These are phyloP conservation scores for Leptobrachium leishanense DNA, from an alignment of 2,113 vertebrate species.

Conservation along the genomic window DNA sequence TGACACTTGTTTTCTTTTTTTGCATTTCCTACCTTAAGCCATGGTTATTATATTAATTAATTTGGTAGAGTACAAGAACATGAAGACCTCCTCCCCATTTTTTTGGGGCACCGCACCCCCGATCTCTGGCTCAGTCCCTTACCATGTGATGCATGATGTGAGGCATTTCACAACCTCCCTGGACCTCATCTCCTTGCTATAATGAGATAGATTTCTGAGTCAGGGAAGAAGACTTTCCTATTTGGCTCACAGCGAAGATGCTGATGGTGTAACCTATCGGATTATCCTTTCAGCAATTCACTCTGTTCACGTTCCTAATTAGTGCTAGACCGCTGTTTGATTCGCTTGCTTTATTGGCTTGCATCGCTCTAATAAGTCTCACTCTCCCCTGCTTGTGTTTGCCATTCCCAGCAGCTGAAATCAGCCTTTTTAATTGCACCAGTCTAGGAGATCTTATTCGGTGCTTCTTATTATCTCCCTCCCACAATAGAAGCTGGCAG, in stretches of 20 bases:
- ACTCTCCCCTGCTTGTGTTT: constrained; percentile 42
- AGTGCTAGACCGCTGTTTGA: constrained; percentile 48
- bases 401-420: constrained; percentile 44
- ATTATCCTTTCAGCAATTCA: constrained; percentile 48
- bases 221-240: constrained; percentile 42
- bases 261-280: constrained; percentile 45
- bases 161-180: constrained; percentile 2
- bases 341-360: constrained; percentile 42
- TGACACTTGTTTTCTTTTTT: too few species aligned
- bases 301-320: constrained; percentile 40
- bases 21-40: too few species aligned
- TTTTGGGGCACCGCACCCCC: background rate
- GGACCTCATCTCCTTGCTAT: constrained; percentile 23
- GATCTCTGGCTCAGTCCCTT: background rate
- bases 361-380: constrained; percentile 48
- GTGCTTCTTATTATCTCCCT: constrained; percentile 26
- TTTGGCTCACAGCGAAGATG: constrained; percentile 45
- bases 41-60: too few species aligned
- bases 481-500: constrained; percentile 41
- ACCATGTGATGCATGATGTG: constrained; percentile 18
- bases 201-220: constrained; percentile 43
- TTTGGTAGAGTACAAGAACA: too few species aligned
- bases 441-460: constrained; percentile 33
- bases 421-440: constrained; percentile 45
- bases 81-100: background rate